Percentiles rank a stretch among this genome's conserved stretches.
phyloP scores from a whole-genome alignment of 2,888 invertebrate genomes.

The Idaea dimidiata region DNA sequence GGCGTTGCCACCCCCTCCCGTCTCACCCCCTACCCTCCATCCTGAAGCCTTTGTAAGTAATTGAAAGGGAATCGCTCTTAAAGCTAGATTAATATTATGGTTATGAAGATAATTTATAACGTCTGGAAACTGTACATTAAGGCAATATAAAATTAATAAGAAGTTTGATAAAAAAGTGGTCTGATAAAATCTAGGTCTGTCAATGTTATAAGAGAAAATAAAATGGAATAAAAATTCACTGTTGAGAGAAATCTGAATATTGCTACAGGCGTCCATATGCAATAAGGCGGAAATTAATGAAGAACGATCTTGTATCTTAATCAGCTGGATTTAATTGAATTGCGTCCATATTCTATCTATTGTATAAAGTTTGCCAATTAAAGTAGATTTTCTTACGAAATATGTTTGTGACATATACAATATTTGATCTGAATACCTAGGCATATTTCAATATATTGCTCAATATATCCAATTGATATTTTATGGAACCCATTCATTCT shows the following conservation, averaged over 20 bases:
- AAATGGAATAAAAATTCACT: not conserved
- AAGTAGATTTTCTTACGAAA: not conserved
- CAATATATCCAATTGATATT: not conserved
- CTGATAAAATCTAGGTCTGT: not conserved
- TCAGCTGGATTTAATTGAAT: not conserved
- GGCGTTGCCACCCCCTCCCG: slow-evolving; percentile 41
- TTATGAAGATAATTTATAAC: not conserved
- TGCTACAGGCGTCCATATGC: not conserved
- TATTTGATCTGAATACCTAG: too few species aligned
- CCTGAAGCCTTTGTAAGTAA: slow-evolving; percentile 7
- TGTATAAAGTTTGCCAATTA: not conserved
- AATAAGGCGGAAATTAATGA: not conserved
- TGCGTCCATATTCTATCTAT: not conserved
- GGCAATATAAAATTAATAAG: not conserved
- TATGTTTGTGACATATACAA: not conserved
- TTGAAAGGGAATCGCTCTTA: not conserved
- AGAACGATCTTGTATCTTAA: not conserved
- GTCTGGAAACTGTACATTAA: not conserved
- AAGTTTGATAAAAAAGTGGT: not conserved
- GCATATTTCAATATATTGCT: not conserved
- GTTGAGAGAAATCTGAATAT: not conserved
- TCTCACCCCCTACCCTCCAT: slow-evolving; percentile 21
- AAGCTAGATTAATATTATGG: not conserved
- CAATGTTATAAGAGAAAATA: not conserved
- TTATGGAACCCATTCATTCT: too few species aligned